Conservation (phyloP, 2,797 vertebrate genomes). For the Siniperca obscura region DNA sequence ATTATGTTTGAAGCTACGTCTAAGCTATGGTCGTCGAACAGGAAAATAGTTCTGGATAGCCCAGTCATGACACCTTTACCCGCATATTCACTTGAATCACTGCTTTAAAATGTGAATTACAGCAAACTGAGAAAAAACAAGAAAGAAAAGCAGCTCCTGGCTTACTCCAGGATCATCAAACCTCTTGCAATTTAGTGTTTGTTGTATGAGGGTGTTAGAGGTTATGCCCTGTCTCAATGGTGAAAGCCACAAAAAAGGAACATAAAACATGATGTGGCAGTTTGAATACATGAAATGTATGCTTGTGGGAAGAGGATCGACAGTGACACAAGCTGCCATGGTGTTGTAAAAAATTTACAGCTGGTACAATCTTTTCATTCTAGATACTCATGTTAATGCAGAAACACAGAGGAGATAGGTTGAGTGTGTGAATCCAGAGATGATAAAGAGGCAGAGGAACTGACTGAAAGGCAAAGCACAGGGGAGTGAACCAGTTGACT, state of each 20-base stretch:
- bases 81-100: not conserved
- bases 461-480: slow-evolving; percentile 56
- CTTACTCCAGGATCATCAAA: not conserved
- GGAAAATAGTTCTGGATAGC: not conserved
- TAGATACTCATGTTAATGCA: not conserved
- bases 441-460: slow-evolving; percentile 65
- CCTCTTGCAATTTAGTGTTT: not conserved
- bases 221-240: not conserved
- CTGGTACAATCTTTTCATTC: not conserved
- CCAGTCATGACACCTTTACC: not conserved
- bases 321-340: not conserved
- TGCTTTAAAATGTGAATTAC: slow-evolving; percentile 1
- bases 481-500: slow-evolving; percentile 63
- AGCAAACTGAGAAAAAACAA: not conserved
- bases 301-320: not conserved
- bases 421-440: slow-evolving; percentile 46
- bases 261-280: not conserved
- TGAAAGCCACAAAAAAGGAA: not conserved
- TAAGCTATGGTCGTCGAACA: not conserved
- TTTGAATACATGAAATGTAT: slow-evolving; percentile 6
- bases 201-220: not conserved
- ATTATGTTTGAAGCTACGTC: slow-evolving; percentile 2
- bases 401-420: slow-evolving; percentile 6
- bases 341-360: not conserved
- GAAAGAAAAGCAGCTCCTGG: not conserved